A percentile compares a stretch with the other conserved stretches of the same genome.
phyloP scores from a whole-genome alignment of 2,888 invertebrate species.

The Archips xylosteana region DNA sequence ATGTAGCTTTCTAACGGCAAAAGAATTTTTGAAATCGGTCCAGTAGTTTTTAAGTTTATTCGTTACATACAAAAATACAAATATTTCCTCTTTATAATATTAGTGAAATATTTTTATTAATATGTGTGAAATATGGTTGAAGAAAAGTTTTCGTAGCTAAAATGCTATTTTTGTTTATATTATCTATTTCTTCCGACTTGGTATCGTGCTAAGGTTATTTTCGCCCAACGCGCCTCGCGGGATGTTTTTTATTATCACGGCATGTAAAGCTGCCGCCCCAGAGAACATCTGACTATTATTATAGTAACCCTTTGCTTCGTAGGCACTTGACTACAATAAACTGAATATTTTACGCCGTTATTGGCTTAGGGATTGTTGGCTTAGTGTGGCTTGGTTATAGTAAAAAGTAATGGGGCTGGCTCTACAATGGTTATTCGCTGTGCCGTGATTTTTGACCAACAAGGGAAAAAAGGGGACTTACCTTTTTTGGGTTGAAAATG shows the following conservation, averaged over 20 bases:
- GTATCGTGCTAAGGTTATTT: constrained; percentile 10
- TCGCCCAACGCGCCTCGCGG: background rate
- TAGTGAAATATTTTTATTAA: no score
- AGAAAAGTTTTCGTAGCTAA: background rate
- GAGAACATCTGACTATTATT: constrained; percentile 7
- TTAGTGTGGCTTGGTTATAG: background rate
- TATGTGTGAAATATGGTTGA: background rate
- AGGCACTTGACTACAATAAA: constrained; percentile 9
- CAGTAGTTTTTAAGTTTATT: no score
- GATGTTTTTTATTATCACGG: constrained; percentile 15
- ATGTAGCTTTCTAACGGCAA: no score
- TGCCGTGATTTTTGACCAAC: background rate
- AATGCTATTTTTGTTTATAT: constrained; percentile 4
- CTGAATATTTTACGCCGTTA: constrained; percentile 14
- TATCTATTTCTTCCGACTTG: constrained; percentile 12
- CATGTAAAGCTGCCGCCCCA: constrained; percentile 2
- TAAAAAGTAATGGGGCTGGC: constrained; percentile 3
- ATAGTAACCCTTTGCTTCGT: constrained; percentile 16
- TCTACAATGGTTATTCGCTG: background rate
- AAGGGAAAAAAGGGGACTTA: background rate
- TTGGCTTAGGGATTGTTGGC: background rate
- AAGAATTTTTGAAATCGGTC: no score
- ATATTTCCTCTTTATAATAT: no score
- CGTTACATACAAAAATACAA: no score
- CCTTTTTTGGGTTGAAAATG: no score